These are phyloP conservation scores for Scaptomyza flava DNA, from an alignment of 2,888 invertebrate genomes.

Conservation along the genomic window DNA sequence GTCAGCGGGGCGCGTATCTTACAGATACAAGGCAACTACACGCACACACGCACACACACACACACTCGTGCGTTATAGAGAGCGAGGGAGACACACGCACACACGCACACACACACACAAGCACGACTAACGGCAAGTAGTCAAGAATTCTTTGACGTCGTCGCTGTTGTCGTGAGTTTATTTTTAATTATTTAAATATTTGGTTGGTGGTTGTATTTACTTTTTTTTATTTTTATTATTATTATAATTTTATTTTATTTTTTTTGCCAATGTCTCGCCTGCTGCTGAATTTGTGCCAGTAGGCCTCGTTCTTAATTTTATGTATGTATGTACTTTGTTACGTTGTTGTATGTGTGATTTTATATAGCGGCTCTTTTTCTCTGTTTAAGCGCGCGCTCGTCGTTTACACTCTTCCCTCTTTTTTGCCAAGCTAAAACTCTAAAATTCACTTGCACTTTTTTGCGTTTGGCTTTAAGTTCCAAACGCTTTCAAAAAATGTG, in stretches of 20 bases:
- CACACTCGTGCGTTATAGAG: conserved; percentile 10
- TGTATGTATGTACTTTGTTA: conserved; percentile 18
- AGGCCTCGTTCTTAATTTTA: conserved; percentile 79
- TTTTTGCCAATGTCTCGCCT: conserved; percentile 50
- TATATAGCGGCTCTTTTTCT: background rate
- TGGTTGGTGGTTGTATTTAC: conserved; percentile 20
- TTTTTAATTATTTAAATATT: conserved; percentile 78
- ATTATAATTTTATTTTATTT: background rate
- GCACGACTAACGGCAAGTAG: conserved; percentile 26
- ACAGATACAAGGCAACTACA: conserved; percentile 61
- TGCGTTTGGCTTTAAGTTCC: conserved; percentile 1
- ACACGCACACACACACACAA: conserved; percentile 13
- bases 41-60: conserved; percentile 16
- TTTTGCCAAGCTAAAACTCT: conserved; percentile 33
- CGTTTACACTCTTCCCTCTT: conserved; percentile 36
- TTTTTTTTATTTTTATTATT: conserved; percentile 31
- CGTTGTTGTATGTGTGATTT: conserved; percentile 4
- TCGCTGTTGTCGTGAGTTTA: conserved; percentile 62
- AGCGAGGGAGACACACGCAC: conserved; percentile 25
- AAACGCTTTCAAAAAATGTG: background rate
- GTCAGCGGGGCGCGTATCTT: conserved; percentile 73
- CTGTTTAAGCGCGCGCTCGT: conserved; percentile 6
- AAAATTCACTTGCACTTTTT: conserved; percentile 73
- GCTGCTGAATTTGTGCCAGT: conserved; percentile 73
- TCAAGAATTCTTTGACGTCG: conserved; percentile 62